A percentile compares a stretch with the other conserved stretches of the same genome.
Evolutionary conservation across 2,113 vertebrate genomes (phyloP).

Genomic region (Fulmarus glacialis): DNA sequence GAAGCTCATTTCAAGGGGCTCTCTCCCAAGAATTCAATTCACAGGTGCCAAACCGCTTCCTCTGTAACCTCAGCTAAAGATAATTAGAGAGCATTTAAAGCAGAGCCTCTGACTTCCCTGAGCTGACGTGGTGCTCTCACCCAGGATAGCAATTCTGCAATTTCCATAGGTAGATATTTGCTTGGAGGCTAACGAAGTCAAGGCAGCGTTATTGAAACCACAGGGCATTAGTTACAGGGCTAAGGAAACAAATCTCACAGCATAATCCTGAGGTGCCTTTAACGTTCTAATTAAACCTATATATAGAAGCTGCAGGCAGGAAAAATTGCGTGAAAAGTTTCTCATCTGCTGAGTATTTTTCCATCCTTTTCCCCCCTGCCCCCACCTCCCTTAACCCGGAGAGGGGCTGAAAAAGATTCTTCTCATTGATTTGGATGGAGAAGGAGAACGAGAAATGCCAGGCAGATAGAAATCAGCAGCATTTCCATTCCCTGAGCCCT

Average conservation of each 20-base stretch:
- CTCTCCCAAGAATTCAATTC: conserved; percentile 4
- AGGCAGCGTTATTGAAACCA: neutral
- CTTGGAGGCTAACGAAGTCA: neutral
- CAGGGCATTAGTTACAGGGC: conserved; percentile 36
- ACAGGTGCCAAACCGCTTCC: neutral
- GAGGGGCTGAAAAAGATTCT: neutral
- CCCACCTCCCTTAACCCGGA: neutral
- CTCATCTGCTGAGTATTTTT: conserved; percentile 57
- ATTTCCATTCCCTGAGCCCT: neutral
- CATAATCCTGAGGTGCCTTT: conserved; percentile 56
- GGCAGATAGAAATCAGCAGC: neutral
- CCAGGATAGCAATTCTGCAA: neutral
- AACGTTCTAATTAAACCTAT: conserved; percentile 69
- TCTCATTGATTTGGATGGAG: neutral
- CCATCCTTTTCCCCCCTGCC: neutral
- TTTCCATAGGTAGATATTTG: conserved; percentile 8
- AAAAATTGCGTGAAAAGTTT: conserved; percentile 26
- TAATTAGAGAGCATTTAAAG: conserved; percentile 38
- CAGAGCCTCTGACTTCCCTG: neutral
- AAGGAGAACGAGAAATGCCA: neutral
- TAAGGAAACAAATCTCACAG: conserved; percentile 61
- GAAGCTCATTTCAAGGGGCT: neutral
- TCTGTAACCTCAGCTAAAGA: neutral
- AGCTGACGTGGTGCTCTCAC: neutral
- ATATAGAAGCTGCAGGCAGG: conserved; percentile 58